Evolutionary conservation across 2,113 vertebrate genomes (phyloP).

Genomic region (Puma concolor): DNA sequence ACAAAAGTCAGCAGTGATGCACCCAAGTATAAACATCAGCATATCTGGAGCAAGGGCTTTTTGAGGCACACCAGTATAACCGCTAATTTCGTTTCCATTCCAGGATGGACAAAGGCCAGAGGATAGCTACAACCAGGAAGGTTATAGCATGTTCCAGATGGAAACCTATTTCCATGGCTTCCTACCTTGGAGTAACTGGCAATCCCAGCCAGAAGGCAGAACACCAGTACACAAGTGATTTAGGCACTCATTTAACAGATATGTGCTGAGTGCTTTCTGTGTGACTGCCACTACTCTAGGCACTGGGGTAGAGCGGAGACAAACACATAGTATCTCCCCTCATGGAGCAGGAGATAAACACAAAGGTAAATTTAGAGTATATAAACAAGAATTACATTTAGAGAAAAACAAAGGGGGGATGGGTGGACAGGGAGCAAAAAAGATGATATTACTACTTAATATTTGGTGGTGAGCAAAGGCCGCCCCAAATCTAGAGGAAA

Average conservation of each 20-base stretch:
- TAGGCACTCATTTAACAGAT: neutral
- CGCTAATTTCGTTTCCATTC: neutral
- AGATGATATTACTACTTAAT: neutral
- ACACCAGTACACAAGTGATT: neutral
- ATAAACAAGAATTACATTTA: neutral
- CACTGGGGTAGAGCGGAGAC: neutral
- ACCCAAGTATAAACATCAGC: neutral
- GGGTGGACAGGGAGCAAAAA: neutral
- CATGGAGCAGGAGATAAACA: neutral
- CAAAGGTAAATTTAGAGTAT: fast-evolving
- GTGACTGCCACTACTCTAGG: too few species aligned
- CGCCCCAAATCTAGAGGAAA: neutral
- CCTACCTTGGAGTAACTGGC: neutral
- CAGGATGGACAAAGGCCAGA: neutral
- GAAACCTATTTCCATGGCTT: neutral
- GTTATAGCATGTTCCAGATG: neutral
- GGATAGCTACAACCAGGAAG: neutral
- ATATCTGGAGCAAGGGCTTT: neutral
- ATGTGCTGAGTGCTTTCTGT: too few species aligned
- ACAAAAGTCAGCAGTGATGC: conserved; percentile 51
- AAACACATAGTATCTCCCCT: neutral
- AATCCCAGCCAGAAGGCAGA: neutral
- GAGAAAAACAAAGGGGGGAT: neutral
- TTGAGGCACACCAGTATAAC: neutral
- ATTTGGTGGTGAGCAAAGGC: neutral